Evolutionary conservation across 30 jellyfish, hydroid and myxozoan species (phyloP).

Genomic region (Hydra vulgaris): DNA sequence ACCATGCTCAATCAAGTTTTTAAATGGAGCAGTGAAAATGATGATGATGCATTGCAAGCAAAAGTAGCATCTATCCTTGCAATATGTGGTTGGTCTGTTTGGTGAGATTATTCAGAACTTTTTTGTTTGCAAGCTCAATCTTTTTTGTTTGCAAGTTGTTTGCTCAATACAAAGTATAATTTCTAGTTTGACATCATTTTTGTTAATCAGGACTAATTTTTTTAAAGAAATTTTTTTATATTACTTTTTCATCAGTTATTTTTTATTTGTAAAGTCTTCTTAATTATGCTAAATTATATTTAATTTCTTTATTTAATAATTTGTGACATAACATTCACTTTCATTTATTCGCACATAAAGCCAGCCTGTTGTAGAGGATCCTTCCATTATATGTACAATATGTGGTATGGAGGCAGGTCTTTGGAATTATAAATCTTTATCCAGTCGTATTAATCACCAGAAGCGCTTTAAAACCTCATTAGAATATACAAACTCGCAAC

Average conservation of each 20-base stretch:
- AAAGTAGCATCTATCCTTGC: slow-evolving; percentile 34
- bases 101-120: too few relatives aligned
- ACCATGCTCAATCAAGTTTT: slow-evolving; percentile 3
- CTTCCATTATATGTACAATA: slow-evolving; percentile 63
- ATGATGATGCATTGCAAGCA: slow-evolving; percentile 36
- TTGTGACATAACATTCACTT: too few relatives aligned
- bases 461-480: slow-evolving; percentile 9
- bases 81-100: slow-evolving; percentile 26
- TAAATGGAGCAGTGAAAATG: slow-evolving; percentile 5
- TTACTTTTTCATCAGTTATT: too few relatives aligned
- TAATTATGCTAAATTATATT: too few relatives aligned
- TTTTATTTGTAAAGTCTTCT: too few relatives aligned
- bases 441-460: slow-evolving; percentile 3
- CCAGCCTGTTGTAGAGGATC: slow-evolving; percentile 55
- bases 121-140: too few relatives aligned
- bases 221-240: too few relatives aligned
- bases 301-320: too few relatives aligned
- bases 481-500: slow-evolving; percentile 23
- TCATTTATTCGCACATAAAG: slow-evolving; percentile 23
- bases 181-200: too few relatives aligned
- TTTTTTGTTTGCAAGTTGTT: too few relatives aligned
- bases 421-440: slow-evolving; percentile 61
- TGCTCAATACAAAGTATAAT: too few relatives aligned
- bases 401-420: slow-evolving; percentile 84
- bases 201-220: too few relatives aligned